These are phyloP conservation scores for Siphlonurus alternatus DNA, from an alignment of 2,888 invertebrate genomes.

Conservation along the genomic window DNA sequence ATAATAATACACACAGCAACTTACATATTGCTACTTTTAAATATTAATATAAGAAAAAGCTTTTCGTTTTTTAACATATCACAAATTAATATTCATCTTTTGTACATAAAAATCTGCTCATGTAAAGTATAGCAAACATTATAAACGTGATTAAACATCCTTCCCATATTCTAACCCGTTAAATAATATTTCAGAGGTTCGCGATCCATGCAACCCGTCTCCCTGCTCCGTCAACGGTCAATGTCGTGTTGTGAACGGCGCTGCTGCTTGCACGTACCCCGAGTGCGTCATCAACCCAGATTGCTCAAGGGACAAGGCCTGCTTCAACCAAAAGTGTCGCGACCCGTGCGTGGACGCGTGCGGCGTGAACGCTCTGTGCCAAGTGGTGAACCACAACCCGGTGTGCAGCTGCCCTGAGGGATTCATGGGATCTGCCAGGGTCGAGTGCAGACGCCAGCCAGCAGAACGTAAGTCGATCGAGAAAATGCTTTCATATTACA, in stretches of 20 bases:
- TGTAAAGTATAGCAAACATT: no score
- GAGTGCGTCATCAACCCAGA: conserved; percentile 82
- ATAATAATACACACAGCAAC: neutral
- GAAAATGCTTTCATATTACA: conserved; percentile 8
- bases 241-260: conserved; percentile 51
- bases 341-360: conserved; percentile 60
- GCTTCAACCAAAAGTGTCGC: conserved; percentile 64
- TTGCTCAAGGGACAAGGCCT: conserved; percentile 64
- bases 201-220: conserved; percentile 66
- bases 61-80: no score
- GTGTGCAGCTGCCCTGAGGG: conserved; percentile 67
- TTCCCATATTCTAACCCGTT: no score
- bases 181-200: conserved; percentile 3
- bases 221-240: conserved; percentile 71
- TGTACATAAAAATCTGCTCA: no score
- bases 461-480: conserved; percentile 22
- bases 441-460: conserved; percentile 43
- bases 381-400: conserved; percentile 62
- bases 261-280: conserved; percentile 61
- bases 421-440: conserved; percentile 60
- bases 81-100: no score
- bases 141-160: no score
- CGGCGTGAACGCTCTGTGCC: conserved; percentile 66
- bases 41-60: neutral
- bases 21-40: neutral